A percentile compares a stretch with the other conserved stretches of the same genome.
Evolutionary conservation across 2,113 vertebrate genomes (phyloP).

Genomic region (Procavia capensis): DNA sequence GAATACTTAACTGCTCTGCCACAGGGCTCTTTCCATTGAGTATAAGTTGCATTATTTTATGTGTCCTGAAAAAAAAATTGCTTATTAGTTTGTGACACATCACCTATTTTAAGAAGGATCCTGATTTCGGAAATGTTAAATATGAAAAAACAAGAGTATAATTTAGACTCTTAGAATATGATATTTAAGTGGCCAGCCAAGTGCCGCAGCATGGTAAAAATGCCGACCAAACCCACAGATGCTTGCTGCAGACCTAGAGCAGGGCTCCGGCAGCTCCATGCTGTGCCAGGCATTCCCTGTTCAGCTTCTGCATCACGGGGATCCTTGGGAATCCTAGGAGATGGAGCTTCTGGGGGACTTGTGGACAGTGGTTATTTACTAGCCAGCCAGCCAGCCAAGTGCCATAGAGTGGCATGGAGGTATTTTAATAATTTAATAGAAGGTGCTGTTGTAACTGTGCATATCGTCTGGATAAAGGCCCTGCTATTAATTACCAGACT

Average conservation of each 20-base stretch:
- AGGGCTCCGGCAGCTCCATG: neutral
- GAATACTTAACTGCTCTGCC: too few relatives aligned
- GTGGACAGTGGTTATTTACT: neutral
- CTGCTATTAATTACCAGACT: neutral
- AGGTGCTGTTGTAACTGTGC: neutral
- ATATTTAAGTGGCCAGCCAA: neutral
- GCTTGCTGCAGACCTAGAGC: neutral
- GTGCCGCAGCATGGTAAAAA: neutral
- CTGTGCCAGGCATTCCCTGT: neutral
- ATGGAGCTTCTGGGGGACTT: neutral
- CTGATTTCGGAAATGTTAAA: constrained; percentile 16
- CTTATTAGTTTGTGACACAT: neutral
- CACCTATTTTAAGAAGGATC: neutral
- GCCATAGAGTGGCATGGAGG: too few relatives aligned
- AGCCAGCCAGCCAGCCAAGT: too few relatives aligned
- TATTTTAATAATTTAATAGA: neutral
- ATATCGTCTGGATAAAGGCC: neutral
- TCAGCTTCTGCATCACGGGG: neutral
- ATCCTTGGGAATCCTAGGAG: neutral
- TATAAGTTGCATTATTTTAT: neutral
- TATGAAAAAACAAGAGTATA: neutral
- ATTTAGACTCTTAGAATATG: neutral
- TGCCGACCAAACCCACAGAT: neutral
- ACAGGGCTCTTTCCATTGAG: neutral
- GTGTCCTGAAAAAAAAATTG: neutral